Percentiles rank a stretch among this genome's conserved stretches.
phyloP scores from a whole-genome alignment of 2,113 vertebrate genomes.

The Ctenodactylus gundi region DNA sequence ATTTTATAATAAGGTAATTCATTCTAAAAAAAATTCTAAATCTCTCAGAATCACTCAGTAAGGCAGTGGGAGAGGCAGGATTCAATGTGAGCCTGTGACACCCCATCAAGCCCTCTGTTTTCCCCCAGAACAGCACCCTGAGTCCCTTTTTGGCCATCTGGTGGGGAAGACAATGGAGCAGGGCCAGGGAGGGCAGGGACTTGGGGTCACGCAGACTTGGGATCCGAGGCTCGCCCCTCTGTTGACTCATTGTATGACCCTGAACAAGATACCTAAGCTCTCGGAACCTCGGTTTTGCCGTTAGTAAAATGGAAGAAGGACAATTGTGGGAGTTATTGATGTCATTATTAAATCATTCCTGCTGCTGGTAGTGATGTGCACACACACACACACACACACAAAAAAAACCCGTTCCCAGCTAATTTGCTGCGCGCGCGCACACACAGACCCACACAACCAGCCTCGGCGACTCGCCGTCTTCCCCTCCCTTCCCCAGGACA shows the following conservation, averaged over 20 bases:
- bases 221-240: background rate
- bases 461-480: background rate
- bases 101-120: background rate
- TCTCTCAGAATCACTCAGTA: background rate
- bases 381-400: background rate
- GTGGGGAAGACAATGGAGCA: background rate
- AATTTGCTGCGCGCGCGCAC: too few relatives aligned
- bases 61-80: background rate
- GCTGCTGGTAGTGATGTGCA: background rate
- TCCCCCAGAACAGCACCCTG: background rate
- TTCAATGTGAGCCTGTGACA: background rate
- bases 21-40: too few relatives aligned
- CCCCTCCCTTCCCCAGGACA: background rate
- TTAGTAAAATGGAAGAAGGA: background rate
- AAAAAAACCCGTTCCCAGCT: too few relatives aligned
- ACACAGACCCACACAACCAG: background rate
- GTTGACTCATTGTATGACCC: background rate
- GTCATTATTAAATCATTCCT: background rate
- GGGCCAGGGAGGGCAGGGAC: too few relatives aligned
- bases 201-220: background rate
- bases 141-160: background rate
- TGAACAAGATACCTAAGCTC: background rate
- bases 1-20: constrained; percentile 16
- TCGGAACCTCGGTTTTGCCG: background rate
- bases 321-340: background rate